Conservation (phyloP, 2,888 invertebrate species). For the Mesochorus sp. region DNA sequence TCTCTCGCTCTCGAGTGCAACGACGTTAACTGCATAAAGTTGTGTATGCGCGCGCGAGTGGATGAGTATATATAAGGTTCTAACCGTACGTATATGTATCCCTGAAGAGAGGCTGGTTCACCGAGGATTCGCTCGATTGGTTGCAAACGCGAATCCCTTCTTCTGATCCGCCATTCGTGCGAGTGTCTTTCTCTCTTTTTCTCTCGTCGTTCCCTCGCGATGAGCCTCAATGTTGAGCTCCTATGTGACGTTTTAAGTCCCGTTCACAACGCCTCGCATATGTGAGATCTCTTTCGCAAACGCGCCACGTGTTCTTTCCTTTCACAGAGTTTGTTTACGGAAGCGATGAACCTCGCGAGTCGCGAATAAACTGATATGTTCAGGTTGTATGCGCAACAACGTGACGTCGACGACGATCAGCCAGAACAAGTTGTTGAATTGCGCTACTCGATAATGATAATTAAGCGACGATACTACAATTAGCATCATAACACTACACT, state of each 20-base stretch:
- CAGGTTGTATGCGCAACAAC: too few species aligned
- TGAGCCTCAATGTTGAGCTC: background rate
- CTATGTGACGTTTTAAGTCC: slow-evolving; percentile 7
- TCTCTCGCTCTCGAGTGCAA: too few species aligned
- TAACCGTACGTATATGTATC: background rate
- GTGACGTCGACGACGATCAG: too few species aligned
- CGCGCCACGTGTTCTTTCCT: background rate
- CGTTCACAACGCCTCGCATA: slow-evolving; percentile 20
- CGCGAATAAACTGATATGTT: slow-evolving; percentile 32
- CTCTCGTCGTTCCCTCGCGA: background rate
- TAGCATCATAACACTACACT: too few species aligned
- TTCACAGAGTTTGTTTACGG: slow-evolving; percentile 56
- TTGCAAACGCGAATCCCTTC: background rate
- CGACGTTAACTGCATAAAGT: too few species aligned
- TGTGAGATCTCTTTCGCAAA: slow-evolving; percentile 5
- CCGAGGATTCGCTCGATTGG: slow-evolving; percentile 38
- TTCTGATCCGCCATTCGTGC: background rate
- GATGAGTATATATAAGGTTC: background rate
- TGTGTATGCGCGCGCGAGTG: background rate
- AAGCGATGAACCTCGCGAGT: slow-evolving; percentile 39
- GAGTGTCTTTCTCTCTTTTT: background rate
- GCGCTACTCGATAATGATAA: too few species aligned
- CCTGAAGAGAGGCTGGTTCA: slow-evolving; percentile 65
- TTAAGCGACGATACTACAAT: too few species aligned
- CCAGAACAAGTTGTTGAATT: too few species aligned